Evolutionary conservation across 2,888 invertebrate genomes (phyloP), one percentile per base, ranked within the genome.

Genomic region (Choreutis nemorana): DNA sequence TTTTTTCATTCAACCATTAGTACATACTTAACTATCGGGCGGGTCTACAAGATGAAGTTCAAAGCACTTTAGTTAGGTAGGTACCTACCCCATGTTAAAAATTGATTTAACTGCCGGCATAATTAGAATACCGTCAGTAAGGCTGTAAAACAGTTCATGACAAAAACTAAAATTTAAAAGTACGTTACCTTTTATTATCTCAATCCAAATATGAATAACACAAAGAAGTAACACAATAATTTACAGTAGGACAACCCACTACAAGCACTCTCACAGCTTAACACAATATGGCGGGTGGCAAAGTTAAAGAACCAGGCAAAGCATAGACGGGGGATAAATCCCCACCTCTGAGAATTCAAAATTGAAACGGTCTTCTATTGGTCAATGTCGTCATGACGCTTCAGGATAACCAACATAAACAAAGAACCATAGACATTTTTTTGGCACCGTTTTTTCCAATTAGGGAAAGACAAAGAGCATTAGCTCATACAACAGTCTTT

Each of bases 211-310:
- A 55, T 45, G 48, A 46, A 40, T 52, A 50, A 63, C n/a, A n/a
- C 63, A 62, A 65, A 58, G 63, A 70, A 66, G 61, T 66, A 59
- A 64, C 77, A 78, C 77, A 53, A 54, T 51, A 62, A 58, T 45
- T 50, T 49, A 49, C 51, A 28, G 26, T 28, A 62, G 58, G 55
- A 45, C 44, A 39, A 54, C 58, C 71, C 75, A 75, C 75, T 68
- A 61, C 47, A 50, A 71, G 68, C 71, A 77, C 73, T 62, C n/a
- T n/a, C 70, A 73, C 39, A 71, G 75, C 70, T 55, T 59, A 62
- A 66, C 70, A 75, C 77, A 78, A 77, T 78, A 78, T 77, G 77
- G 77, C 77, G 77, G 72, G 70, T 61, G 64, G 58, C 60, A n/a
- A n/a, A n/a, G n/a, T n/a, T n/a, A n/a, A n/a, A n/a, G n/a, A n/a